Conservation (phyloP, 2,888 invertebrate species). For the Kuschelorhynchus macadamiae region DNA sequence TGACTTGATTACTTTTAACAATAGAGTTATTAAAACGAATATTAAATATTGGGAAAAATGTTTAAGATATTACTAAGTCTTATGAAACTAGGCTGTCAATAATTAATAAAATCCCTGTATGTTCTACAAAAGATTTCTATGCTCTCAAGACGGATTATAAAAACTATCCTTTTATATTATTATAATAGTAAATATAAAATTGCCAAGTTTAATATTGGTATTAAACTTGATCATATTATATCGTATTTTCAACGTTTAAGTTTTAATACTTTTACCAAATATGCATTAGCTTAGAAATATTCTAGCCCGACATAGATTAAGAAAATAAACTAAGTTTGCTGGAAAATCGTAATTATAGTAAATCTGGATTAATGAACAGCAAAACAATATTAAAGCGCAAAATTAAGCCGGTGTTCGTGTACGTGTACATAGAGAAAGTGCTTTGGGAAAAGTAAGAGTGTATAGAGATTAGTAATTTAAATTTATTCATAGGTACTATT, state of each 20-base stretch:
- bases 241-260: slow-evolving; percentile 18
- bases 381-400: slow-evolving; percentile 21
- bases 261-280: slow-evolving; percentile 19
- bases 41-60: too few species aligned
- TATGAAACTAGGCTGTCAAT: too few species aligned
- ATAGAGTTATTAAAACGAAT: too few species aligned
- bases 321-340: slow-evolving; percentile 14
- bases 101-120: too few species aligned
- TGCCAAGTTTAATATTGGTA: slow-evolving; percentile 20
- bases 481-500: background rate
- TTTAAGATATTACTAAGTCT: too few species aligned
- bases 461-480: background rate
- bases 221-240: slow-evolving; percentile 18
- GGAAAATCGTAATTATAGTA: slow-evolving; percentile 22
- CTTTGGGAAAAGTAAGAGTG: background rate
- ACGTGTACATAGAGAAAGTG: slow-evolving; percentile 1
- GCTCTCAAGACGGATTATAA: too few species aligned
- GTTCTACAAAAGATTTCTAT: too few species aligned
- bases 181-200: too few species aligned
- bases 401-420: slow-evolving; percentile 13
- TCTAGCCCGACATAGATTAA: slow-evolving; percentile 12
- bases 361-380: slow-evolving; percentile 24
- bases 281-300: slow-evolving; percentile 8
- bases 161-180: too few species aligned
- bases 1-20: too few species aligned